Evolutionary conservation across 2,888 invertebrate species (phyloP), one percentile per base, ranked within the genome.

Genomic region (Germaria angustata): DNA sequence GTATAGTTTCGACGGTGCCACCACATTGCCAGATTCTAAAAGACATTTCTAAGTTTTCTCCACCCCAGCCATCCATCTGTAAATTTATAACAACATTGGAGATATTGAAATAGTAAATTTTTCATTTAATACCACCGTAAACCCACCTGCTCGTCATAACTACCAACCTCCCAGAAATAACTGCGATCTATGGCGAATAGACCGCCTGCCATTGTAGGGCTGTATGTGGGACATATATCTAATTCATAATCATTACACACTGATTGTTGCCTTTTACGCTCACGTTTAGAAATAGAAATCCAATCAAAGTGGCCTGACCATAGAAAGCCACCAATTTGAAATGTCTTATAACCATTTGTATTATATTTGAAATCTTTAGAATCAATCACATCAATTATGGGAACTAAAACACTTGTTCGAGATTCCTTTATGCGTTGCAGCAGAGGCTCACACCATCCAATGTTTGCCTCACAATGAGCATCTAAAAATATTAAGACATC

Each of bases 171-270:
- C 96, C 98, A 99, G 92, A 98, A 99, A 92, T 97, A 99, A 69
- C 95, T 93, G 68, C 97, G 93, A 86, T 97, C 95, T 68, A 98
- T 98, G 0, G 98, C 99, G 92, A 99, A 98, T 78, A 99, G 91
- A 0, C 99, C 99, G 0, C 99, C 99, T n/a, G 99, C 98, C 99
- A 99, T 99, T 0, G 99, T 99, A 0, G 99, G 99, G 0, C 98
- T 96, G 86, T 93, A 89, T 24, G 91, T 91, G 0, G 91, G 91
- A 65, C 91, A 91, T 32, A 90, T 2, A 87, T 86, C 51, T 86
- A 86, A 44, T 44, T 82, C 82, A 15, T 46, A 1, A 3, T 79
- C 59, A 61, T 86, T 87, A 81, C 91, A 91, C 49, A 90, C 90
- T 1, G 86, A 83, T 11, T 81, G 68, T 63, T 90, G 90, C 1